Conservation (phyloP, 2,888 invertebrate genomes). For the Gastracanthus pulcherrimus region DNA sequence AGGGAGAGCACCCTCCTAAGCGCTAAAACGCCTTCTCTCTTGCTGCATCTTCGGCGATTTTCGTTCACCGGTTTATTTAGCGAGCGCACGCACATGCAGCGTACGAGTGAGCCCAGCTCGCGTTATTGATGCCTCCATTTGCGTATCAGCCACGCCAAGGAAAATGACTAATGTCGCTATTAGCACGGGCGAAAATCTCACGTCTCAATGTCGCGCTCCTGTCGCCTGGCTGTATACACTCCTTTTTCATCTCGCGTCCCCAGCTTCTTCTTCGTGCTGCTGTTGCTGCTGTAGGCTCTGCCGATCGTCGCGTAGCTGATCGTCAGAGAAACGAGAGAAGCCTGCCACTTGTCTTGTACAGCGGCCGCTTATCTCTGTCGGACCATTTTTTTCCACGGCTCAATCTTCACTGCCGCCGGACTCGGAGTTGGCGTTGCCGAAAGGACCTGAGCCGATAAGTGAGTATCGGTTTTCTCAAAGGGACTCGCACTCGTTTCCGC, state of each 20-base stretch:
- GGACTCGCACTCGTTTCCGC: not conserved
- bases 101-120: too few species aligned
- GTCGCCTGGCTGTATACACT: not conserved
- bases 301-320: too few species aligned
- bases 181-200: slow-evolving; percentile 67
- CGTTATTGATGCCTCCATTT: slow-evolving; percentile 75
- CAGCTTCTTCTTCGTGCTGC: too few species aligned
- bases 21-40: not conserved
- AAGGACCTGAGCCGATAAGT: not conserved
- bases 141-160: slow-evolving; percentile 72
- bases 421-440: too few species aligned
- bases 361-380: not conserved
- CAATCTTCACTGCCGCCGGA: not conserved
- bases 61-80: slow-evolving; percentile 61
- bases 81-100: not conserved
- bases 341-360: too few species aligned
- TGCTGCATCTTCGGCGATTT: not conserved
- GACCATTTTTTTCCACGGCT: not conserved
- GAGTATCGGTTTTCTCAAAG: not conserved
- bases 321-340: too few species aligned
- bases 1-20: not conserved
- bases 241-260: too few species aligned
- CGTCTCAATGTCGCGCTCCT: slow-evolving; percentile 58
- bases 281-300: too few species aligned
- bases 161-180: slow-evolving; percentile 69